Base-by-base conservation (phyloP, 2,888 invertebrate species). In the Trissonchulus sp. region DNA sequence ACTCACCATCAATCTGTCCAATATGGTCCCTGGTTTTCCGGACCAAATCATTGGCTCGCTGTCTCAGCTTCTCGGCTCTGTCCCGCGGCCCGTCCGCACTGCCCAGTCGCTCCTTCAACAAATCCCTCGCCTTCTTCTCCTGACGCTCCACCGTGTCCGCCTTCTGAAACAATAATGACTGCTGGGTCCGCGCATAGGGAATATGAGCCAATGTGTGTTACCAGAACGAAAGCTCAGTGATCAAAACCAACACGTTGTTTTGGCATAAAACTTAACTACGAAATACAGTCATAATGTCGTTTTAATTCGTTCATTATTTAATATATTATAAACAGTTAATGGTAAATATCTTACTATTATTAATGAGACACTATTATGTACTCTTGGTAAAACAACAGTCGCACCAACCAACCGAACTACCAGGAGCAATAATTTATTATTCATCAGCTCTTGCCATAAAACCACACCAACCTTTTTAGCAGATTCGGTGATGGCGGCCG, bases 11-110 rank as follows among this genome's bases (percentile, higher is more conserved):
- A 38, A 77, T 73, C 8, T 77, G 35, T 28, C 78, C 75, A 18
- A 80, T 76, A 78, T 84, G 83, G 18, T 79, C 77, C 30, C 81
- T 80, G 3, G 93, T 92, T 79, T 90, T 90, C 76, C 90, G 90
- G 1, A 93, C 93, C 33, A 97, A 88, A 81, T 90, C 90, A 62
- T 92, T 91, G 0, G 96, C 95, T 78, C 91, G 89, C 79, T 90
- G 90, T 75, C 92, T 87, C 74, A 97, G 86, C 63, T 88, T 87
- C 82, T 92, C 91, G 1, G 94, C 93, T 76, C 89, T 88, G 69
- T 90, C 89, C 31, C 96, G 87, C 35, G 90, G 89, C 77, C 88
- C 88, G 77, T 91, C 90, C 0, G 93, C 92, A 74, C 87, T 87
- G 78, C 90, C 89, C 82, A 94, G 94, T 78, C 90, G 89, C 76